Evolutionary conservation across 1,140 invertebrate species (phyloP).

Genomic region (Megalopta genalis): DNA sequence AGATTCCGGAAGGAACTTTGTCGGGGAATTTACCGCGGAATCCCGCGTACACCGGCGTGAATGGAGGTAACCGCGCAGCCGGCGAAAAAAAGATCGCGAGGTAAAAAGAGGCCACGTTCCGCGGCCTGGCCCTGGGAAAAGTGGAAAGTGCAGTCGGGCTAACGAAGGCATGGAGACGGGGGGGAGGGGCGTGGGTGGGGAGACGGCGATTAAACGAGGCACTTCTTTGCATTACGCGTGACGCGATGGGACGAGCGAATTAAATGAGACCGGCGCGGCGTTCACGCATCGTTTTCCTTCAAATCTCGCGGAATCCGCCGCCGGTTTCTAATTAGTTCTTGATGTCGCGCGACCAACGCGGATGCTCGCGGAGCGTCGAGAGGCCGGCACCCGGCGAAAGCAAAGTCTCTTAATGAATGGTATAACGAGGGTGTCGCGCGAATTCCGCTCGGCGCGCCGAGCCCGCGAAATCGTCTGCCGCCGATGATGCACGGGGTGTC

Average conservation of each 20-base stretch:
- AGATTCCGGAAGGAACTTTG: background rate
- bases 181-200: too few relatives aligned
- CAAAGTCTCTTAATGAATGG: conserved; percentile 2
- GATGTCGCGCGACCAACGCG: background rate
- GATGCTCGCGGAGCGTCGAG: background rate
- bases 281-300: background rate
- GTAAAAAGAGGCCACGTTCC: background rate
- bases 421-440: conserved; percentile 2
- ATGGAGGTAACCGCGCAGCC: too few relatives aligned
- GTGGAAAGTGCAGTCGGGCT: too few relatives aligned
- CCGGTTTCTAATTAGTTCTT: conserved; percentile 11
- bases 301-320: background rate
- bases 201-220: background rate
- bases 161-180: background rate
- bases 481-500: background rate
- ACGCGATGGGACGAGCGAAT: background rate
- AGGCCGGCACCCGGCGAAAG: too few relatives aligned
- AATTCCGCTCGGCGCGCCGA: background rate
- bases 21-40: background rate
- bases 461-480: too few relatives aligned
- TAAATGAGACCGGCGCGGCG: background rate
- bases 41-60: background rate
- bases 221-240: background rate
- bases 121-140: background rate
- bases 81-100: too few relatives aligned